Evolutionary conservation across 2,113 vertebrate genomes (phyloP), one percentile per base, ranked within the genome.

Genomic region (Sylvia atricapilla): DNA sequence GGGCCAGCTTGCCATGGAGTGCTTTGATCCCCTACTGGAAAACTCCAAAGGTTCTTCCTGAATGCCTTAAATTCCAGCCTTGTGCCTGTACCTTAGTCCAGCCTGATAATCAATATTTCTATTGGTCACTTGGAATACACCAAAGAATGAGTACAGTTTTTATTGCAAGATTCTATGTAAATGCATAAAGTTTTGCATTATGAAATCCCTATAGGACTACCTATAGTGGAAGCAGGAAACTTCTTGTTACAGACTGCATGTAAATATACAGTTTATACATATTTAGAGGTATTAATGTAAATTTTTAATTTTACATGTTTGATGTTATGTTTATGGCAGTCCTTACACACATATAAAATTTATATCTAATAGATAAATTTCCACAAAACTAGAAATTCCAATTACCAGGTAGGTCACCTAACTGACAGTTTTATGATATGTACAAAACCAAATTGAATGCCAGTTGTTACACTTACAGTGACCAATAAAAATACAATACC

Each of bases 241-340:
- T 24, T 50, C 50, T 69, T n/a, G 30, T 70, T 70, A 5, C 7
- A 4, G 39, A 5, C 8, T 60, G 10, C 18, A 4, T 28, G 5
- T 19, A 24, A 19, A 49, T 15, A 33, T 13, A 24, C 6, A 30
- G 4, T 3, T 0, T 11, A 1, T 30, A 11, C 31, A 1, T 13
- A 10, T 22, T 30, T 5, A 49, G 5, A 52, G 2, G 22, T 16
- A 55, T 15, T 33, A 41, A 28, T 11, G 24, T 28, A 78, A 58
- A 28, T 44, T 46, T 28, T 28, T 33, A 50, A 41, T 62, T 69
- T 73, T 67, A 63, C 15, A 6, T 31, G 5, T 67, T n/a, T 50
- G 39, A 55, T 31, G 1, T 30, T 77, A 35, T 27, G 6, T 59
- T 41, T 87, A 24, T n/a, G 7, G 13, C 2, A 1, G 20, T 58